These are phyloP conservation scores for Atherix ibis DNA, from an alignment of 2,888 invertebrate species.

Conservation along the genomic window DNA sequence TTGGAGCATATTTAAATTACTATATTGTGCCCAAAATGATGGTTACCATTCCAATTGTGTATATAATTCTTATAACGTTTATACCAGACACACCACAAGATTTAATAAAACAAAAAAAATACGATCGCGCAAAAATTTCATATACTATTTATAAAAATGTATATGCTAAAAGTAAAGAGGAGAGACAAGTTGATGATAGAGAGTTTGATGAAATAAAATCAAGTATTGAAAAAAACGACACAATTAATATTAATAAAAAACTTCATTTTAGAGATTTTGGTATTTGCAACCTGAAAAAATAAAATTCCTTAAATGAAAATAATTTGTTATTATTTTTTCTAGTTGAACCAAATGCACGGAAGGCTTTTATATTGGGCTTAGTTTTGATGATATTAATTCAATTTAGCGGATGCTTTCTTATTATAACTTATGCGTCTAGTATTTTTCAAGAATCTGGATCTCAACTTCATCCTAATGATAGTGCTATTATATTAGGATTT, in stretches of 20 bases:
- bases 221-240: conserved; percentile 9
- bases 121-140: conserved; percentile 19
- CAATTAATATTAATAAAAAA: background rate
- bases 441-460: conserved; percentile 23
- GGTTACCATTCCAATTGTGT: conserved; percentile 20
- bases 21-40: conserved; percentile 20
- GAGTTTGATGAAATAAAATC: conserved; percentile 16
- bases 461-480: conserved; percentile 21
- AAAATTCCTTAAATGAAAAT: too few species aligned
- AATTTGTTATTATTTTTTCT: conserved; percentile 7
- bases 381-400: conserved; percentile 20
- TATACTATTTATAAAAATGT: conserved; percentile 22
- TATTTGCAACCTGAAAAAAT: conserved; percentile 16
- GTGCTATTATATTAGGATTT: conserved; percentile 23
- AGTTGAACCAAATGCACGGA: conserved; percentile 20
- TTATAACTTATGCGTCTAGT: conserved; percentile 26
- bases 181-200: conserved; percentile 13
- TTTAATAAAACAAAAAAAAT: conserved; percentile 16
- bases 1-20: conserved; percentile 22
- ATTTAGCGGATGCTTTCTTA: conserved; percentile 22
- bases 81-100: conserved; percentile 24
- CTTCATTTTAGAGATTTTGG: conserved; percentile 18
- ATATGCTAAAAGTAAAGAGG: conserved; percentile 13
- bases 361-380: conserved; percentile 17
- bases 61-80: conserved; percentile 16